Conservation (phyloP, 2,113 vertebrate species). For the Butastur rufipennis region DNA sequence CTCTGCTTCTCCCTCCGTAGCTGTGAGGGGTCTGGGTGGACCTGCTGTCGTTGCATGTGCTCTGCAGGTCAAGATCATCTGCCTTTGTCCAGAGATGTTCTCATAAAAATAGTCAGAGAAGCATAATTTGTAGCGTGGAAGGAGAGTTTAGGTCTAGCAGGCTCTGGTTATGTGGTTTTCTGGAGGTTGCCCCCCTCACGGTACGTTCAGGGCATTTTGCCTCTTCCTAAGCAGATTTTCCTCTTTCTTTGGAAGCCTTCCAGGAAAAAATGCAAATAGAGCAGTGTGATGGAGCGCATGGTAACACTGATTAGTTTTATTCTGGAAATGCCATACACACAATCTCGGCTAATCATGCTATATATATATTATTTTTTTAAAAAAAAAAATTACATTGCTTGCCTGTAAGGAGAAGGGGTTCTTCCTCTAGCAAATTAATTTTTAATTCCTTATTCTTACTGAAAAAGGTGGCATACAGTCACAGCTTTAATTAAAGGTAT, state of each 20-base stretch:
- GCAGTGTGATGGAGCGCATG: neutral
- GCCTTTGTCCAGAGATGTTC: neutral
- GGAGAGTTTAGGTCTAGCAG: neutral
- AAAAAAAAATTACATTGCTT: neutral
- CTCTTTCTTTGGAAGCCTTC: constrained; percentile 16
- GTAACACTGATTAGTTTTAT: constrained; percentile 40
- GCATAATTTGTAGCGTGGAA: neutral
- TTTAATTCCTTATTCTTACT: constrained; percentile 9
- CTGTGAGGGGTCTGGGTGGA: neutral
- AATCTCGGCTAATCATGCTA: constrained; percentile 1
- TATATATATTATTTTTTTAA: neutral
- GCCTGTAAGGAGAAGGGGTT: neutral
- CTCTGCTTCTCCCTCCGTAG: neutral
- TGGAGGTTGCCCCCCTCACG: neutral
- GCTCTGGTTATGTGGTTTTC: neutral
- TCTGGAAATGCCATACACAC: constrained; percentile 24
- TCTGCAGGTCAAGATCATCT: neutral
- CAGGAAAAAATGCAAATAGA: constrained; percentile 53
- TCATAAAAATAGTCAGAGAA: neutral
- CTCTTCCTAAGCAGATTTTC: neutral
- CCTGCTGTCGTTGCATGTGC: fast-evolving
- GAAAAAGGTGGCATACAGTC: neutral
- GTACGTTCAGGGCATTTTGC: neutral
- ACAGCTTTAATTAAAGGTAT: constrained; percentile 58
- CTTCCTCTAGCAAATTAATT: constrained; percentile 8